Conservation (phyloP, 2,888 invertebrate species). For the Quadroppia sp. region DNA sequence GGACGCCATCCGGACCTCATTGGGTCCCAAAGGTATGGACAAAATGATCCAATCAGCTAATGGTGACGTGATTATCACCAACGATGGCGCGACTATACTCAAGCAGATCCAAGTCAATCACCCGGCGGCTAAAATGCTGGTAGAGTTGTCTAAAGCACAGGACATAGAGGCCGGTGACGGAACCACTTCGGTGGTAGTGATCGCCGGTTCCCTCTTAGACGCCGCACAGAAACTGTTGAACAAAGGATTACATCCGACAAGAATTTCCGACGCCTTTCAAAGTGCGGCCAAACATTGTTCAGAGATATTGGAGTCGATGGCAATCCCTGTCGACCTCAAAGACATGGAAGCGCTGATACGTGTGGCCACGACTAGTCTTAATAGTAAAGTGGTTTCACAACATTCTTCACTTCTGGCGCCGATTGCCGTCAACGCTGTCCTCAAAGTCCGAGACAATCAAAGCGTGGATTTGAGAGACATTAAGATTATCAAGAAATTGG, state of each 20-base stretch:
- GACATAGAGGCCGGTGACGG: slow-evolving; percentile 99
- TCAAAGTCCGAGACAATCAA: slow-evolving; percentile 78
- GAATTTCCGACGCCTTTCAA: slow-evolving; percentile 92
- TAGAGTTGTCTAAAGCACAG: slow-evolving; percentile 61
- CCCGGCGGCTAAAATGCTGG: slow-evolving; percentile 96
- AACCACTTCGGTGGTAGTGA: slow-evolving; percentile 97
- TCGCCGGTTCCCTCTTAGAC: slow-evolving; percentile 86
- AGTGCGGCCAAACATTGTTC: slow-evolving; percentile 68
- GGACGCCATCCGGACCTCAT: slow-evolving; percentile 93
- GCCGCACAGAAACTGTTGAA: slow-evolving; percentile 92
- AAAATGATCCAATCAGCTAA: slow-evolving; percentile 56
- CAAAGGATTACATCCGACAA: slow-evolving; percentile 93
- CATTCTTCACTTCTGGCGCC: slow-evolving; percentile 95
- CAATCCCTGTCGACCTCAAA: slow-evolving; percentile 67
- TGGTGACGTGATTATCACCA: slow-evolving; percentile 81
- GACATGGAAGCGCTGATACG: slow-evolving; percentile 85
- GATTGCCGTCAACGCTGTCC: slow-evolving; percentile 90
- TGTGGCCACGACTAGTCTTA: slow-evolving; percentile 93
- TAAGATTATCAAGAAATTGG: slow-evolving; percentile 95
- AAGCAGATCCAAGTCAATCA: slow-evolving; percentile 96
- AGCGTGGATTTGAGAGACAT: slow-evolving; percentile 90
- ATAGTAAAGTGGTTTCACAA: slow-evolving; percentile 95
- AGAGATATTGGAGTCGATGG: slow-evolving; percentile 69
- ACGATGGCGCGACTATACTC: slow-evolving; percentile 98
- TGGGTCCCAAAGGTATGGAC: slow-evolving; percentile 98